phyloP scores from a whole-genome alignment of 2,888 invertebrate species.

The Drosophila anomalata region DNA sequence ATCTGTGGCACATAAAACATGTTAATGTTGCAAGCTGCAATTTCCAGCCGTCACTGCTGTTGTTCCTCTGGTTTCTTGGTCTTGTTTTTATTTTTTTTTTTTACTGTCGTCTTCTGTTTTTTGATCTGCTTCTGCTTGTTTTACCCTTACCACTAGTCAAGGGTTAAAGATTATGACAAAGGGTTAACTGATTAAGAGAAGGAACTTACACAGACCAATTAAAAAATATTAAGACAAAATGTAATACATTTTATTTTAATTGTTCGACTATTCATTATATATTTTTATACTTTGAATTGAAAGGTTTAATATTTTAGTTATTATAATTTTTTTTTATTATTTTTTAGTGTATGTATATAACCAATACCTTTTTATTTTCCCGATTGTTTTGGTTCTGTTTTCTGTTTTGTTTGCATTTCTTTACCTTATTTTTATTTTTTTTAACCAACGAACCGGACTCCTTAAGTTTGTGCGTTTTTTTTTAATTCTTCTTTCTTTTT shows the following conservation, averaged over 20 bases:
- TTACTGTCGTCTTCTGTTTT: conserved; percentile 21
- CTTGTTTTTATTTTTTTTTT: conserved; percentile 2
- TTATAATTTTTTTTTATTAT: neutral
- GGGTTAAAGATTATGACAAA: neutral
- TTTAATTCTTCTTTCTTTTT: conserved; percentile 25
- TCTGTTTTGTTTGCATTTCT: conserved; percentile 27
- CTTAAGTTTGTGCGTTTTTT: conserved; percentile 6
- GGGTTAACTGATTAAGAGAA: neutral
- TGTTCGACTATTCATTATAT: no score
- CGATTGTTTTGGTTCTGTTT: conserved; percentile 24
- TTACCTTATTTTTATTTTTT: conserved; percentile 8
- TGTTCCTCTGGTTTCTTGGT: conserved; percentile 8
- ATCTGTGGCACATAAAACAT: conserved; percentile 61
- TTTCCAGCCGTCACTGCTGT: conserved; percentile 34
- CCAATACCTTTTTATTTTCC: neutral
- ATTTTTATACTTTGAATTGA: no score
- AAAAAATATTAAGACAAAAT: no score
- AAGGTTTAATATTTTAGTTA: no score
- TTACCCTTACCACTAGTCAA: neutral
- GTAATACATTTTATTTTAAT: no score
- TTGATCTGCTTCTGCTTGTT: conserved; percentile 31
- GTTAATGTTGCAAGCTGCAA: conserved; percentile 76
- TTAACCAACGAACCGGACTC: conserved; percentile 41
- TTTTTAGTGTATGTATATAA: neutral
- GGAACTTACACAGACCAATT: no score